These are phyloP conservation scores for Epinotia bilunana DNA, from an alignment of 2,888 invertebrate species.

Conservation along the genomic window DNA sequence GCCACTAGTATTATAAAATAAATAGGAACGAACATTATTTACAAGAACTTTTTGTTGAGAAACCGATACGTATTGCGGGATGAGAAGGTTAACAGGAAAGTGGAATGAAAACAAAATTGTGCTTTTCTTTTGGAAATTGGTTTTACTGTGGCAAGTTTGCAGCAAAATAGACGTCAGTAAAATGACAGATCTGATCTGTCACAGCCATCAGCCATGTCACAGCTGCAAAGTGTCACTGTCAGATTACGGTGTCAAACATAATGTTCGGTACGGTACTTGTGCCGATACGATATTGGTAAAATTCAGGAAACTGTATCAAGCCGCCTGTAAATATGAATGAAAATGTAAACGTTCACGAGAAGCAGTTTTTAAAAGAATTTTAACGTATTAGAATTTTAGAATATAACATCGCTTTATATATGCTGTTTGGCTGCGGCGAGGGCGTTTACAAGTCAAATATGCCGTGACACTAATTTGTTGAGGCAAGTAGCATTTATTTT, in stretches of 20 bases:
- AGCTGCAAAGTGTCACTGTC: neutral
- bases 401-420: neutral
- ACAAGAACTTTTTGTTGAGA: too few relatives aligned
- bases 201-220: too few relatives aligned
- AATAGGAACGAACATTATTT: neutral
- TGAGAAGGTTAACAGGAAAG: too few relatives aligned
- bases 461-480: conserved; percentile 18
- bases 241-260: neutral
- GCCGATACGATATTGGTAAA: neutral
- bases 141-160: too few relatives aligned
- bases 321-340: conserved; percentile 10
- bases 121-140: too few relatives aligned
- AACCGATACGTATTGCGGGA: too few relatives aligned
- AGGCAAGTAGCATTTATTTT: conserved; percentile 15
- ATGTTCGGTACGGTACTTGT: conserved; percentile 1
- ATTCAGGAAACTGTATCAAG: neutral
- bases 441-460: neutral
- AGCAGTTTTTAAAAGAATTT: neutral
- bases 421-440: neutral
- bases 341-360: conserved; percentile 3
- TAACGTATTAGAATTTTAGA: neutral
- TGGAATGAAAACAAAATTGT: too few relatives aligned
- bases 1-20: too few relatives aligned
- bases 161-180: too few relatives aligned
- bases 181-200: neutral